Conservation (phyloP, 1,140 invertebrate species). For the Drosophila mojavensis region DNA sequence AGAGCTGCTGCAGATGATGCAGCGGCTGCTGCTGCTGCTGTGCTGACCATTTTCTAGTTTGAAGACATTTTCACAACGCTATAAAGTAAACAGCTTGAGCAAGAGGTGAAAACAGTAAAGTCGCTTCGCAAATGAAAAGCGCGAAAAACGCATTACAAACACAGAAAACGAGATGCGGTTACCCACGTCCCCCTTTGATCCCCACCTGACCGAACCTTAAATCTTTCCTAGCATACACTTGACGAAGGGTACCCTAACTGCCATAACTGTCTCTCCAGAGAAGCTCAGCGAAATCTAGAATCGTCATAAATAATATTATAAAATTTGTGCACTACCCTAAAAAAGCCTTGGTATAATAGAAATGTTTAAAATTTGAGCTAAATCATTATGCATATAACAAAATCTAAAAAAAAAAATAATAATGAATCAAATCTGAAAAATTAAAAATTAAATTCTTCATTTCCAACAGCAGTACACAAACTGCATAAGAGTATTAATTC, state of each 20-base stretch:
- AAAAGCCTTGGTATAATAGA: no score
- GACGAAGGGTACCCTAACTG: constrained; percentile 20
- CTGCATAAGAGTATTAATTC: constrained; percentile 2
- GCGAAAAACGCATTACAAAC: constrained; percentile 75
- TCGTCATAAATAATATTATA: no score
- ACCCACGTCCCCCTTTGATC: not conserved
- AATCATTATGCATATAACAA: no score
- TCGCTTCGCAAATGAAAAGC: constrained; percentile 78
- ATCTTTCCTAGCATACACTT: constrained; percentile 19
- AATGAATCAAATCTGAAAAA: no score
- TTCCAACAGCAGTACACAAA: no score
- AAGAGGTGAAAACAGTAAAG: constrained; percentile 74
- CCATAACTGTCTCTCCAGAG: not conserved
- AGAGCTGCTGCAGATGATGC: constrained; percentile 13
- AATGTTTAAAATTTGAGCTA: no score
- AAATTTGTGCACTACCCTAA: no score
- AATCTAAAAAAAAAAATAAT: no score
- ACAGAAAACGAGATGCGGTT: constrained; percentile 63
- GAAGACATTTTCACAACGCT: constrained; percentile 77
- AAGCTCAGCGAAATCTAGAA: no score
- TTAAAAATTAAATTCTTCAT: no score
- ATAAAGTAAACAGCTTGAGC: constrained; percentile 65
- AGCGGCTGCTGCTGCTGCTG: constrained; percentile 18
- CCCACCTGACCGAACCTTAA: not conserved
- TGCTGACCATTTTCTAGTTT: constrained; percentile 71